Conservation (phyloP, 2,797 vertebrate genomes). For the Prionace glauca region DNA sequence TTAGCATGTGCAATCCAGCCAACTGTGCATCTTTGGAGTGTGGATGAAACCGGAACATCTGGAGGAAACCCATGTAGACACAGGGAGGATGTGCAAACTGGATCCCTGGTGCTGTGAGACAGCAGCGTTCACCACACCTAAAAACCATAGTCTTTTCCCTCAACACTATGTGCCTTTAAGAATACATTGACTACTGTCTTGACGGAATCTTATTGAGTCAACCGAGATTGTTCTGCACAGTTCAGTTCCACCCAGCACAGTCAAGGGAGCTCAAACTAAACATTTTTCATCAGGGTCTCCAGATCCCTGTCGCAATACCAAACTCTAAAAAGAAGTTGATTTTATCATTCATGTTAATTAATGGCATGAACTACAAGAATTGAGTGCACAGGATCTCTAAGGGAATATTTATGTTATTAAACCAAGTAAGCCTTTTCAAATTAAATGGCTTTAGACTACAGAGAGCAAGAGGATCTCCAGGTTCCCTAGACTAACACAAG, state of each 20-base stretch:
- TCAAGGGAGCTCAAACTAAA: not conserved
- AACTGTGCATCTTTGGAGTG: no score
- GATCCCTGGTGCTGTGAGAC: no score
- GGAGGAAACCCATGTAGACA: no score
- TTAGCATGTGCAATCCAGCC: no score
- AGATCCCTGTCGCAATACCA: slow-evolving; percentile 30
- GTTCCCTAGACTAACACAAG: not conserved
- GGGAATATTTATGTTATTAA: slow-evolving; percentile 20
- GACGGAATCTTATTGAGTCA: not conserved
- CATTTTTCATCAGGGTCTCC: not conserved
- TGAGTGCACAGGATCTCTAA: not conserved
- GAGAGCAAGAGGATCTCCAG: not conserved
- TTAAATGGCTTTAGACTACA: not conserved
- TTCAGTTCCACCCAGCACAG: not conserved
- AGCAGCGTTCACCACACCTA: no score
- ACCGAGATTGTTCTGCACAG: not conserved
- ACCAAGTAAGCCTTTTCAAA: not conserved
- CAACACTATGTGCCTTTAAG: not conserved
- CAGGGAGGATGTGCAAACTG: no score
- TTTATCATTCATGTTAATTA: slow-evolving; percentile 22
- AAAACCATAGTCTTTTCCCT: not conserved
- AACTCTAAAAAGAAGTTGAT: not conserved
- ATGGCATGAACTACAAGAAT: slow-evolving; percentile 28
- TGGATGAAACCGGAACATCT: no score
- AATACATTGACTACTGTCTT: not conserved